Conservation (phyloP, 1,140 invertebrate species). For the Tribolium castaneum region DNA sequence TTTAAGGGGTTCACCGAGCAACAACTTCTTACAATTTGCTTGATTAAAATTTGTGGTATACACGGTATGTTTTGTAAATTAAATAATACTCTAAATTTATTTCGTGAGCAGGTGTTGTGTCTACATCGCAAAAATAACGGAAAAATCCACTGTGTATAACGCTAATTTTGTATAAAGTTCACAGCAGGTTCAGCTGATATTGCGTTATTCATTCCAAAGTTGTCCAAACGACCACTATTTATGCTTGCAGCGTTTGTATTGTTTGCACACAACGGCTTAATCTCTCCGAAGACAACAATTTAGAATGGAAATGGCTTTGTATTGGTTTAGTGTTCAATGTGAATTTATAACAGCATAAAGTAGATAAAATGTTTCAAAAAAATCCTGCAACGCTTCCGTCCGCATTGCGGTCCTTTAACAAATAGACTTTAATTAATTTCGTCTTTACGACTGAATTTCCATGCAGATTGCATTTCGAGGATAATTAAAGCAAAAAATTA, state of each 20-base stretch:
- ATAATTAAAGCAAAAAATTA: slow-evolving; percentile 9
- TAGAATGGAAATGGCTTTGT: background rate
- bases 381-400: background rate
- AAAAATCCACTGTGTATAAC: too few species aligned
- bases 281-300: background rate
- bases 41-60: background rate
- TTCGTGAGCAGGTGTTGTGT: too few species aligned
- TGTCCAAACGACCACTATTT: background rate
- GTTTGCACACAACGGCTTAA: background rate
- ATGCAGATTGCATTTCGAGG: background rate
- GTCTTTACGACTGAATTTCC: background rate
- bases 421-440: background rate
- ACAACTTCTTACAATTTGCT: background rate
- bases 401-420: slow-evolving; percentile 8
- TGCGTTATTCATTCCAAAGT: background rate
- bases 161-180: too few species aligned
- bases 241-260: background rate
- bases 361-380: background rate
- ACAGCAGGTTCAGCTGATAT: too few species aligned
- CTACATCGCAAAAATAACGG: too few species aligned
- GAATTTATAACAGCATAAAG: background rate
- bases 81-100: too few species aligned
- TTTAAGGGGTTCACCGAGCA: background rate
- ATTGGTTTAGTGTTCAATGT: background rate
- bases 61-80: background rate